phyloP scores from a whole-genome alignment of 2,888 invertebrate genomes.

The Xiphydria camelus region DNA sequence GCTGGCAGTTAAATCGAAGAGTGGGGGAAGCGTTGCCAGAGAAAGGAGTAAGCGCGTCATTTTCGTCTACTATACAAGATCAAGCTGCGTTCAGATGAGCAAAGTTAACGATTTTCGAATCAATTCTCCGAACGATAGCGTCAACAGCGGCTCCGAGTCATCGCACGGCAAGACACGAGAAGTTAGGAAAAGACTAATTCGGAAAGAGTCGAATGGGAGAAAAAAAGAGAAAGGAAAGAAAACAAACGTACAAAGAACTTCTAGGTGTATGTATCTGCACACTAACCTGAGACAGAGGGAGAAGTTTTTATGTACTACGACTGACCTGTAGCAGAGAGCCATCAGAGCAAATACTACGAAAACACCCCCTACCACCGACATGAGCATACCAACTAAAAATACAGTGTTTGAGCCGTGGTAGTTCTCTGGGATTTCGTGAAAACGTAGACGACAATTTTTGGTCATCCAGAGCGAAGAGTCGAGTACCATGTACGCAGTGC shows the following conservation, averaged over 20 bases:
- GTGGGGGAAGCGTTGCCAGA: too few species aligned
- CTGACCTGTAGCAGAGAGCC: conserved; percentile 99
- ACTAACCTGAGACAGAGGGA: conserved; percentile 98
- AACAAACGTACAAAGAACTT: conserved; percentile 28
- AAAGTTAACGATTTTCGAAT: too few species aligned
- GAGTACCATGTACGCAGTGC: not conserved
- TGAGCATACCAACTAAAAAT: conserved; percentile 96
- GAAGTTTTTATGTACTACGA: conserved; percentile 98
- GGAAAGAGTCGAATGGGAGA: conserved; percentile 2
- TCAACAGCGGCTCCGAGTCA: not conserved
- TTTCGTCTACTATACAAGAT: too few species aligned
- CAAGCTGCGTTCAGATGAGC: too few species aligned
- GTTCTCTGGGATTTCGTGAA: conserved; percentile 72
- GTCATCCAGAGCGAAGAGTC: conserved; percentile 17
- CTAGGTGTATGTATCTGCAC: conserved; percentile 72
- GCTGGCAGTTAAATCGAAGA: too few species aligned
- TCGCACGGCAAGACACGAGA: too few species aligned
- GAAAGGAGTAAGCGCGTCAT: too few species aligned
- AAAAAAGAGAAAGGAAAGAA: conserved; percentile 8
- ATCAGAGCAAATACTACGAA: conserved; percentile 98
- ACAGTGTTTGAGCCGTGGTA: conserved; percentile 97
- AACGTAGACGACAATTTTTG: not conserved
- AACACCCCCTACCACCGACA: conserved; percentile 99
- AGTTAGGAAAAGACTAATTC: too few species aligned
- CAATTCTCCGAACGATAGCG: too few species aligned